Percentiles rank a stretch among this genome's conserved stretches.
Conservation (phyloP, 2,797 vertebrate species). For the Aselliscus stoliczkanus region DNA sequence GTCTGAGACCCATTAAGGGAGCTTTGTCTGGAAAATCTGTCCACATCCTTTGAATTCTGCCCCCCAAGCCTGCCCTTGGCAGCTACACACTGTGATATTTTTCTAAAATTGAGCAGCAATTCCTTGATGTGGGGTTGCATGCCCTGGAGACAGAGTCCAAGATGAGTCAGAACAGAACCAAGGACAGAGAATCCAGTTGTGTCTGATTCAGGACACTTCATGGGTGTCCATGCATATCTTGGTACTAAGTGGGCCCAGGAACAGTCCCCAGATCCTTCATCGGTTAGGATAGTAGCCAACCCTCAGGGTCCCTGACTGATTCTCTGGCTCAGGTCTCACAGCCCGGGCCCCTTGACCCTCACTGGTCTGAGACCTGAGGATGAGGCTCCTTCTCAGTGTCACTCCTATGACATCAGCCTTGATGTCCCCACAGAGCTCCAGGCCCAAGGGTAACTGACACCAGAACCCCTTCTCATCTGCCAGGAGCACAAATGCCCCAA, state of each 20-base stretch:
- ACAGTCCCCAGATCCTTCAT: accelerated
- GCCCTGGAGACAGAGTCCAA: background rate
- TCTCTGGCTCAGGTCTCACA: background rate
- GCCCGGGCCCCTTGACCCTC: background rate
- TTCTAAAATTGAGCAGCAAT: background rate
- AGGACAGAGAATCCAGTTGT: background rate
- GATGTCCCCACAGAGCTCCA: background rate
- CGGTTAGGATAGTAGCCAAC: accelerated
- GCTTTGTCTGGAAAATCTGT: background rate
- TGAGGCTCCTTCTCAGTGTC: background rate
- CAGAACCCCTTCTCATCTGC: background rate
- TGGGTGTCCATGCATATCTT: background rate
- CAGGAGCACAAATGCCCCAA: background rate
- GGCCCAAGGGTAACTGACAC: background rate
- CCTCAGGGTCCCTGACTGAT: too few species aligned
- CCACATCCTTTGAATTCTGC: background rate
- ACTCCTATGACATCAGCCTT: background rate
- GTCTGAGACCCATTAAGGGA: background rate
- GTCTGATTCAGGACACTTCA: background rate
- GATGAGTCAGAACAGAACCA: background rate
- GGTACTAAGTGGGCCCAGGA: background rate
- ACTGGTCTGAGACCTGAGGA: background rate
- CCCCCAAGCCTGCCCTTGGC: background rate
- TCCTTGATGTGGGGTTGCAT: background rate
- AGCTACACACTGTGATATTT: background rate